Base-by-base conservation (phyloP, 1,140 invertebrate genomes). In the Leptonema lineaticorne region DNA sequence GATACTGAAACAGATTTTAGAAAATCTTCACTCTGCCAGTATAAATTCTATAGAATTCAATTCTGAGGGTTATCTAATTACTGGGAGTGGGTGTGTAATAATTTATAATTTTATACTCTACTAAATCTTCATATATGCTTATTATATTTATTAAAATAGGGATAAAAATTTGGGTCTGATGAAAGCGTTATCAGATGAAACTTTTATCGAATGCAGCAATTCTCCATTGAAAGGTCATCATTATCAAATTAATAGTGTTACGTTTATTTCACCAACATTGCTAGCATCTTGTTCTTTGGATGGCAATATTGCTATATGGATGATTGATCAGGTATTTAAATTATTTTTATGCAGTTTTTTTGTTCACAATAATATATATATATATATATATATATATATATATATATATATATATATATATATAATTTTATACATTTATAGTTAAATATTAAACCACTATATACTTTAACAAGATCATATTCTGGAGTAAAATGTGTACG, bases 261-360 rank as follows among this genome's bases (percentile, higher is more conserved):
- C 87, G 57, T 91, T 92, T 30, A 84, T 87, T 6, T 84, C 84
- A 73, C 86, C 87, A n/a, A 83, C 77, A 9, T 80, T 85, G 64
- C 75, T 92, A 24, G 89, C 88, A 0, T 87, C 90, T 14, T 89
- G 88, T 73, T 92, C 90, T 2, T 83, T 89, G 24, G 91, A 92
- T 79, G 90, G 91, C 1, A 69, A 48, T 53, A 69, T 72, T 18
- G 30, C 58, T 1, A 22, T 72, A 7, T 72, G 70, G 70, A 68
- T 33, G 16, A 46, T 59, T 22, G 26, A 63, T 33, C 33, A 50
- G 46, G 69, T 69, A 46, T 28, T 28, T 58, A 63, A 26, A 59
- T 6, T 5, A 22, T 16, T 26, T 37, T 30, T 33, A 33, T 33
- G 9, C 26, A 33, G 57, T 22, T 33, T 28, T 26, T 9, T 20